Evolutionary conservation across 2,113 vertebrate genomes (phyloP), one percentile per base, ranked within the genome.

Genomic region (Papio anubis): DNA sequence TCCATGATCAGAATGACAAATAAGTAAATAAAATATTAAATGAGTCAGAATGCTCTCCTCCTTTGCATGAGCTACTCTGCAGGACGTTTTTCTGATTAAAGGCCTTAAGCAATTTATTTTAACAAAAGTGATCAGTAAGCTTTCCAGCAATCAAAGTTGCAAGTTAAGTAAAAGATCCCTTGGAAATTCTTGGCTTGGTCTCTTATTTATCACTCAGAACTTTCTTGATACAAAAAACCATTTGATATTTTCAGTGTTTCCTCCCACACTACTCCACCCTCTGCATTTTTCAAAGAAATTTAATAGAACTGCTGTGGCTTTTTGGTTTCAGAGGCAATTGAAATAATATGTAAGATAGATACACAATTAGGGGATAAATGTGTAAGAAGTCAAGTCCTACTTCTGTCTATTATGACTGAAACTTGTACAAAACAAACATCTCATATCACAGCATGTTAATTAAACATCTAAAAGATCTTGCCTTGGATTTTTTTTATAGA

Each of bases 11-110:
- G 89, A 93, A 93, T 92, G 66, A 95, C 78, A 93, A 92, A 90
- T 35, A 89, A 96, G 88, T 94, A 95, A 96, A 78, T 93, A 96
- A 96, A 70, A 93, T n/a, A 45, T 73, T 59, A 75, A 82, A 48
- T 93, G 93, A 97, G 88, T 98, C 93, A 97, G 93, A 90, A 78
- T 85, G 52, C 79, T 93, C 55, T 90, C 86, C 59, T 97, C 80
- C 89, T 94, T 93, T 79, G n/a, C 48, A 21, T 93, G 82, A 91
- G 52, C 96, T 91, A 30, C 27, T 64, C 27, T 55, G 82, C 50
- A 82, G 70, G 70, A 83, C 45, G 64, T 85, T 75, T 94, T 83
- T 92, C 78, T 96, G 89, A 96, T 94, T 93, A 96, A 85, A 97
- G 82, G 59, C 48, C 70, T 89, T 92, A 90, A 85, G 70, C 43